Percentiles rank a stretch among this genome's conserved stretches.
phyloP scores from a whole-genome alignment of 2,888 invertebrate genomes.

The Prionchulus punctatus region DNA sequence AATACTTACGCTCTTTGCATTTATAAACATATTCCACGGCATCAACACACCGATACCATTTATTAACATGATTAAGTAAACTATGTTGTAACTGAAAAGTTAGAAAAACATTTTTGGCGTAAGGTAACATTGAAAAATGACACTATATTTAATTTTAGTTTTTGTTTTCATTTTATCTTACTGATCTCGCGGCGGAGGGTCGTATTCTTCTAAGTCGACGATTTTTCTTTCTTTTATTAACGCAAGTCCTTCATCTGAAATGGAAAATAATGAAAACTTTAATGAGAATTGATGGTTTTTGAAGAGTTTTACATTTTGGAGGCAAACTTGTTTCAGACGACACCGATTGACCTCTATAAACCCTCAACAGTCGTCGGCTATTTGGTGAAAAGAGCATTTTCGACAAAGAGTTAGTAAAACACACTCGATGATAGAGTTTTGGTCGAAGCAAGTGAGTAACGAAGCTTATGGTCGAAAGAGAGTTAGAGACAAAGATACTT shows the following conservation, averaged over 20 bases:
- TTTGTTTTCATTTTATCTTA: too few relatives aligned
- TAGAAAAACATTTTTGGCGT: neutral
- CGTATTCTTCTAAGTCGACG: neutral
- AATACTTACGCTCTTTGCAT: slow-evolving; percentile 57
- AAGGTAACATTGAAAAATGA: neutral
- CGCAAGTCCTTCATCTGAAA: neutral
- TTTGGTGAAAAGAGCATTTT: too few relatives aligned
- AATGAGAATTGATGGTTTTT: neutral
- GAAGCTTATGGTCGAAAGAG: too few relatives aligned
- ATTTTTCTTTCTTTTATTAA: neutral
- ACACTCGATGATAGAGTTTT: too few relatives aligned
- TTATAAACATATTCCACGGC: slow-evolving; percentile 99
- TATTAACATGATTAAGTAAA: slow-evolving; percentile 69
- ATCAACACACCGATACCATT: slow-evolving; percentile 85
- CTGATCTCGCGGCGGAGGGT: neutral
- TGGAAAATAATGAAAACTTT: neutral
- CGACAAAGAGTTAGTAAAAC: too few relatives aligned
- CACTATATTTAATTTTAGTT: too few relatives aligned
- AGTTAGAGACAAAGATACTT: too few relatives aligned
- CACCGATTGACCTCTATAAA: too few relatives aligned
- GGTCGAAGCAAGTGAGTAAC: too few relatives aligned
- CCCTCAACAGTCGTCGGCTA: too few relatives aligned
- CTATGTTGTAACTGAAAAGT: slow-evolving; percentile 42
- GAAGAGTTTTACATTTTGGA: neutral
- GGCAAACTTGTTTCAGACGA: neutral